phyloP scores from a whole-genome alignment of 2,113 vertebrate genomes.

The Brachyhypopomus occidentalis region DNA sequence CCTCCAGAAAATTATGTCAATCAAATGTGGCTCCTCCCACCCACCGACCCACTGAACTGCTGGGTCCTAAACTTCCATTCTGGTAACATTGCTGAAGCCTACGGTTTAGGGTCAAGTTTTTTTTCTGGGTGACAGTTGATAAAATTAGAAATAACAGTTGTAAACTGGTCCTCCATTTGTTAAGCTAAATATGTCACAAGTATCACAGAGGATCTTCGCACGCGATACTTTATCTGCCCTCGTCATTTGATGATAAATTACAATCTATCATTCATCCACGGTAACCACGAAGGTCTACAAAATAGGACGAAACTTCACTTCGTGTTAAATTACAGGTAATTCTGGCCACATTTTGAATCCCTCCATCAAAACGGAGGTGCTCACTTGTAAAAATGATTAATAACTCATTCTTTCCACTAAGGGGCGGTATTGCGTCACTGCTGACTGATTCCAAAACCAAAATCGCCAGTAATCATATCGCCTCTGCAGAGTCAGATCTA shows the following conservation, averaged over 20 bases:
- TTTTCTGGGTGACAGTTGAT: too few relatives aligned
- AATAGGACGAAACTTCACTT: background rate
- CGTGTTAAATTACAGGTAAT: background rate
- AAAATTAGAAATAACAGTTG: too few relatives aligned
- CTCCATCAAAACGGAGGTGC: too few relatives aligned
- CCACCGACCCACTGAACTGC: background rate
- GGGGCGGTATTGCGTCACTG: background rate
- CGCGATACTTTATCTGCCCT: too few relatives aligned
- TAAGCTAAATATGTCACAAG: too few relatives aligned
- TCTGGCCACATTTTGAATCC: too few relatives aligned
- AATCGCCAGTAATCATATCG: background rate
- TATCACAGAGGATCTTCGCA: too few relatives aligned
- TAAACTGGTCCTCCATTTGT: too few relatives aligned
- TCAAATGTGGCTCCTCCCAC: slow-evolving; percentile 52
- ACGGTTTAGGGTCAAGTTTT: too few relatives aligned
- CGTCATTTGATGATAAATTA: background rate
- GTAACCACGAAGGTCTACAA: background rate
- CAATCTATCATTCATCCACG: background rate
- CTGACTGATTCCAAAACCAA: background rate
- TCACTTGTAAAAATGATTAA: too few relatives aligned
- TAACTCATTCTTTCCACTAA: slow-evolving; percentile 29
- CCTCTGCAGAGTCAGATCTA: too few relatives aligned
- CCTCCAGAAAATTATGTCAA: slow-evolving; percentile 56
- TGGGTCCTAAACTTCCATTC: slow-evolving; percentile 56
- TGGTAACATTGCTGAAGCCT: background rate